phyloP scores from a whole-genome alignment of 53 echinoderm and acorn worm genomes.

The Echinarachnius parma region DNA sequence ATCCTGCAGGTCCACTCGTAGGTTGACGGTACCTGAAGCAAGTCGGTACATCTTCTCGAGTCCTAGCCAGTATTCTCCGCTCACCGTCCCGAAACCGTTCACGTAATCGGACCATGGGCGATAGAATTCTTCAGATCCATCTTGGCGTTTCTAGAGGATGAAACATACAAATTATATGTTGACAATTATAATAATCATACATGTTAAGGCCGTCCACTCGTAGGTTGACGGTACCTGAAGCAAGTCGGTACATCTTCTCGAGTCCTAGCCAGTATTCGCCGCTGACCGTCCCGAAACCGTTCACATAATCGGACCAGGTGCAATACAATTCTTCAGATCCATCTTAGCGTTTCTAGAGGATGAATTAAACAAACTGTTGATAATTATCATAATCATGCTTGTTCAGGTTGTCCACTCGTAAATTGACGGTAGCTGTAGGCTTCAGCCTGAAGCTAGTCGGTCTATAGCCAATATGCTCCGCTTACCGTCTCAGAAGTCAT shows the following conservation, averaged over 20 bases:
- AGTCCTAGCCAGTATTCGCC: slow-evolving; percentile 82
- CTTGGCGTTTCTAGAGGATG: slow-evolving; percentile 57
- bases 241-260: slow-evolving; percentile 63
- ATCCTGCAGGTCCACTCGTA: slow-evolving; percentile 60
- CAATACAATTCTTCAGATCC: slow-evolving; percentile 68
- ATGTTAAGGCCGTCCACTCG: no score
- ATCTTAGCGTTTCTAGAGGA: slow-evolving; percentile 60
- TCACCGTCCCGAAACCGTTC: slow-evolving; percentile 69
- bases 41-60: slow-evolving; percentile 67
- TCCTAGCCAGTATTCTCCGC: slow-evolving; percentile 74
- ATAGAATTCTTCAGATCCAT: slow-evolving; percentile 69
- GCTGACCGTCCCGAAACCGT: slow-evolving; percentile 64
- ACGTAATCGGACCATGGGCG: slow-evolving; percentile 71
- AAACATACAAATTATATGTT: no score
- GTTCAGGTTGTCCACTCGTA: no score
- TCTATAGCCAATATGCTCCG: no score
- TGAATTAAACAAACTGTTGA: no score
- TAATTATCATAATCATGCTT: no score
- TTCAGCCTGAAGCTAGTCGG: no score
- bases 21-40: slow-evolving; percentile 50
- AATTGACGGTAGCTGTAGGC: no score
- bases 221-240: slow-evolving; percentile 52
- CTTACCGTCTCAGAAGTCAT: no score
- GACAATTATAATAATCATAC: no score
- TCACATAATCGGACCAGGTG: slow-evolving; percentile 72